Evolutionary conservation across 2,888 invertebrate genomes (phyloP).

Genomic region (Orthosia cruda): DNA sequence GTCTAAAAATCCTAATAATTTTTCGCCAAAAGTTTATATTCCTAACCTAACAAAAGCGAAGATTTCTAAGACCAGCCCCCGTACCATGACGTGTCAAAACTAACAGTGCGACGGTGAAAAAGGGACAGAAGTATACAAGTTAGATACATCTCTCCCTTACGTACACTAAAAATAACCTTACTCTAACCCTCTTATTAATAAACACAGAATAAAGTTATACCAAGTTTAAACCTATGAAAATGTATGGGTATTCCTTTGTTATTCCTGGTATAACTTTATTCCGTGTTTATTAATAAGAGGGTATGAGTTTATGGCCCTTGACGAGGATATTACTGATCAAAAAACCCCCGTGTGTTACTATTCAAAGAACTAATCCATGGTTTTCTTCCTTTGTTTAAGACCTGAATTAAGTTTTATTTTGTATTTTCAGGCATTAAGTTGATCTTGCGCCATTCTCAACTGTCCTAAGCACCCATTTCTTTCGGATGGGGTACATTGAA

Average conservation of each 20-base stretch:
- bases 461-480: not conserved
- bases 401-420: not conserved
- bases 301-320: not conserved
- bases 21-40: slow-evolving; percentile 24
- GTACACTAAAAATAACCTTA: too few relatives aligned
- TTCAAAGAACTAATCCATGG: not conserved
- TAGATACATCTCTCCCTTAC: too few relatives aligned
- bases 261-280: too few relatives aligned
- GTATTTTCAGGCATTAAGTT: not conserved
- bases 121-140: too few relatives aligned
- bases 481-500: not conserved
- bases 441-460: not conserved
- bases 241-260: too few relatives aligned
- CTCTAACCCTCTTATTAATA: too few relatives aligned
- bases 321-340: not conserved
- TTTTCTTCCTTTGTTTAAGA: not conserved
- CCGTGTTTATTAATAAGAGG: too few relatives aligned
- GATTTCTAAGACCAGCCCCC: not conserved
- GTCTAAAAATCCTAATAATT: slow-evolving; percentile 21
- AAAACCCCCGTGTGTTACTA: not conserved
- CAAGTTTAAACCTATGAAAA: too few relatives aligned
- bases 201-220: too few relatives aligned
- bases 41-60: slow-evolving; percentile 16
- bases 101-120: too few relatives aligned
- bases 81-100: too few relatives aligned